phyloP scores from a whole-genome alignment of 2,888 invertebrate species.

The Agrotis exclamationis region DNA sequence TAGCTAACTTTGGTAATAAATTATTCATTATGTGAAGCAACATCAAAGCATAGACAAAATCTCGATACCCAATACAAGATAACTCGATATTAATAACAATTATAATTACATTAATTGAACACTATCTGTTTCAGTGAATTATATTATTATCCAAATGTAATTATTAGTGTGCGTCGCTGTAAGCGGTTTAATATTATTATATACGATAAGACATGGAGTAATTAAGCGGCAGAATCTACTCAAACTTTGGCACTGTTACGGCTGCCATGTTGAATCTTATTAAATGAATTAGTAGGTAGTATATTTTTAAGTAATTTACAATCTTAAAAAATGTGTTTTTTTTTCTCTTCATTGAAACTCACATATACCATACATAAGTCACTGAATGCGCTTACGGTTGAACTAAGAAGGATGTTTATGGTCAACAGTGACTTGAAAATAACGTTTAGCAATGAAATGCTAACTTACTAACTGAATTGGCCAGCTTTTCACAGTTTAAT shows the following conservation, averaged over 20 bases:
- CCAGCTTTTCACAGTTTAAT: neutral
- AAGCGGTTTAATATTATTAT: conserved; percentile 67
- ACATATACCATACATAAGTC: too few species aligned
- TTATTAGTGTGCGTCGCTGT: conserved; percentile 58
- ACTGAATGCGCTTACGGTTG: too few species aligned
- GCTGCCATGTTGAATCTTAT: conserved; percentile 28
- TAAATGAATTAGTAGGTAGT: conserved; percentile 4
- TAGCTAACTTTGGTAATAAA: conserved; percentile 6
- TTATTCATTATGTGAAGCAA: conserved; percentile 14
- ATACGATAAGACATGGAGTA: conserved; percentile 63
- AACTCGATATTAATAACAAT: conserved; percentile 64
- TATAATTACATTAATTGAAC: conserved; percentile 71
- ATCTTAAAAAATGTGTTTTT: too few species aligned
- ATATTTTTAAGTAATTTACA: neutral
- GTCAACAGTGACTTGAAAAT: too few species aligned
- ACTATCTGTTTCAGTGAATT: conserved; percentile 69
- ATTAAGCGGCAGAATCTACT: conserved; percentile 64
- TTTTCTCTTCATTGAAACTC: too few species aligned
- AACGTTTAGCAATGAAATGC: too few species aligned
- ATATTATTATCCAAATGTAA: conserved; percentile 62
- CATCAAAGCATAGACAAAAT: conserved; percentile 51
- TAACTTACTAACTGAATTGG: too few species aligned
- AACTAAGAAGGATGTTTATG: too few species aligned
- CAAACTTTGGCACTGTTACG: conserved; percentile 11
- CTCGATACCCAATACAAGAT: conserved; percentile 39